Evolutionary conservation across 2,113 vertebrate genomes (phyloP).

Genomic region (Bujurquina vittata): DNA sequence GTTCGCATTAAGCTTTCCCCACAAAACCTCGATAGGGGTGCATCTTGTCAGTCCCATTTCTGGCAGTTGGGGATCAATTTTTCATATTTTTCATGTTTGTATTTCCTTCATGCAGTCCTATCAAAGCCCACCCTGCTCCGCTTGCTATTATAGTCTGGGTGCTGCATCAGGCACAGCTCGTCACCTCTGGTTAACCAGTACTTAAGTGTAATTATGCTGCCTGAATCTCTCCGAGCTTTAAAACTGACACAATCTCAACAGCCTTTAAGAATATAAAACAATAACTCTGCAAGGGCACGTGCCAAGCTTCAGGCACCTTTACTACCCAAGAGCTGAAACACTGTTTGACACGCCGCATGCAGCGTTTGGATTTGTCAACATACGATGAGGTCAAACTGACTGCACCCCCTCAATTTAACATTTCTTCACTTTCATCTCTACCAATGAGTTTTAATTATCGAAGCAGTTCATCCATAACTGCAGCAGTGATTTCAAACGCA

Average conservation of each 20-base stretch:
- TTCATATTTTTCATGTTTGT: neutral
- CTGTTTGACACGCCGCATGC: neutral
- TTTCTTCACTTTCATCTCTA: no score
- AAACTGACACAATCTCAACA: neutral
- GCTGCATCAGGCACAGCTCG: neutral
- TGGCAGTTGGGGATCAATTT: neutral
- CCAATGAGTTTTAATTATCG: neutral
- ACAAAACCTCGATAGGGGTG: neutral
- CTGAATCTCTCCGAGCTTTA: neutral
- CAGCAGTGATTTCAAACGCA: neutral
- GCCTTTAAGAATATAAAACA: neutral
- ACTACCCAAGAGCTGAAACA: neutral
- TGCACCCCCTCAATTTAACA: neutral
- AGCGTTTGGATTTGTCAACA: neutral
- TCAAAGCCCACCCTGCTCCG: neutral
- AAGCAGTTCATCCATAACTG: neutral
- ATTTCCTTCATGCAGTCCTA: neutral
- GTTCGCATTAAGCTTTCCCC: neutral
- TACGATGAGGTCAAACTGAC: neutral
- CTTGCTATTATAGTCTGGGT: neutral
- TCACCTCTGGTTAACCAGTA: neutral
- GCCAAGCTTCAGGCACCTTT: neutral
- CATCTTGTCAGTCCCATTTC: neutral
- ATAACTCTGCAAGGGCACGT: neutral
- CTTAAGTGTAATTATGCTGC: neutral